These are phyloP conservation scores for Hypsibius dujardini DNA, from an alignment of 1,140 invertebrate species.

Conservation along the genomic window DNA sequence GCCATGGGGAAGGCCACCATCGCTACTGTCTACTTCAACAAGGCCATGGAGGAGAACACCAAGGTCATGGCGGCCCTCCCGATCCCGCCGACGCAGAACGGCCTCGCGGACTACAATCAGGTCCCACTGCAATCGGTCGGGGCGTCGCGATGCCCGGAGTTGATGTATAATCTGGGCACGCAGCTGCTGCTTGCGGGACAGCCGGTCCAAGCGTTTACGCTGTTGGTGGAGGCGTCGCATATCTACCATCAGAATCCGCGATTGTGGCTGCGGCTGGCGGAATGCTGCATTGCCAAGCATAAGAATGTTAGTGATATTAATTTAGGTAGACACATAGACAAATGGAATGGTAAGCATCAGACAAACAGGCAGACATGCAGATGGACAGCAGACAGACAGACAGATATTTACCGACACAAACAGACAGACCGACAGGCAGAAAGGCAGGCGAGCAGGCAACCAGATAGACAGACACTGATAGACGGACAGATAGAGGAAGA, in stretches of 20 bases:
- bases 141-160: slow-evolving; percentile 48
- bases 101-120: background rate
- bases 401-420: too few relatives aligned
- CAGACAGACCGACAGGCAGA: too few relatives aligned
- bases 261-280: slow-evolving; percentile 75
- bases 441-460: too few relatives aligned
- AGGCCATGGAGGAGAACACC: slow-evolving; percentile 61
- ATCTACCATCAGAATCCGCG: slow-evolving; percentile 67
- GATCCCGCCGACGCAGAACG: background rate
- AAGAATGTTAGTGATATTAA: slow-evolving; percentile 40
- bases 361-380: too few relatives aligned
- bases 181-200: slow-evolving; percentile 60
- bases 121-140: slow-evolving; percentile 40
- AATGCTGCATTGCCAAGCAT: slow-evolving; percentile 44
- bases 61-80: slow-evolving; percentile 37
- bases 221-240: slow-evolving; percentile 65
- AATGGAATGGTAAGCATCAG: too few relatives aligned
- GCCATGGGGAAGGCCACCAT: slow-evolving; percentile 67
- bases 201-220: slow-evolving; percentile 67
- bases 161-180: slow-evolving; percentile 79
- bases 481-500: too few relatives aligned
- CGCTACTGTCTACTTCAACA: slow-evolving; percentile 62
- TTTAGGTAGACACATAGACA: slow-evolving; percentile 49
- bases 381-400: too few relatives aligned
- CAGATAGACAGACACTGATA: too few relatives aligned